phyloP scores from a whole-genome alignment of 1,140 invertebrate genomes.

The Cylas formicarius region DNA sequence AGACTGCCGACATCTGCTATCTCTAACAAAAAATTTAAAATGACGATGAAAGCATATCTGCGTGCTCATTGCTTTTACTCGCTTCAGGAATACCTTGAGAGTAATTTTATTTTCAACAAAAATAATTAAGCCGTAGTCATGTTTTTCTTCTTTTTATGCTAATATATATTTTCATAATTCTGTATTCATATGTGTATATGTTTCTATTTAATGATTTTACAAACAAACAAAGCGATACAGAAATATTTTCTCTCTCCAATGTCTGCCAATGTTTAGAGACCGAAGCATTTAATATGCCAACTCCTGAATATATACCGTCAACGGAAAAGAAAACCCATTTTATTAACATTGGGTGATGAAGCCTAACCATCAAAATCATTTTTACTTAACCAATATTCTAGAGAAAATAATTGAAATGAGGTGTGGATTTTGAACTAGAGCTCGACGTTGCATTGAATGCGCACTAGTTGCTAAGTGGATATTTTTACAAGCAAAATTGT shows the following conservation, averaged over 20 bases:
- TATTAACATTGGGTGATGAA: too few species aligned
- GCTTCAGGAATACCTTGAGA: too few species aligned
- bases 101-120: too few species aligned
- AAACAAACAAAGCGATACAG: slow-evolving; percentile 39
- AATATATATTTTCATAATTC: background rate
- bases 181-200: slow-evolving; percentile 24
- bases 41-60: too few species aligned
- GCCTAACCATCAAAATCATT: slow-evolving; percentile 36
- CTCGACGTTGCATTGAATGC: slow-evolving; percentile 31
- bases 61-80: too few species aligned
- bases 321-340: slow-evolving; percentile 13
- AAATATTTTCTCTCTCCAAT: slow-evolving; percentile 32
- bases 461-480: slow-evolving; percentile 33
- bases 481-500: slow-evolving; percentile 25
- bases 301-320: slow-evolving; percentile 1
- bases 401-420: slow-evolving; percentile 28
- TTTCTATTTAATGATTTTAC: slow-evolving; percentile 42
- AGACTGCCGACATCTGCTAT: too few species aligned
- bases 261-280: slow-evolving; percentile 11
- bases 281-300: slow-evolving; percentile 5
- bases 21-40: too few species aligned
- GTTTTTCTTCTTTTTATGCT: too few species aligned
- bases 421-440: slow-evolving; percentile 44
- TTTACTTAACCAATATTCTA: slow-evolving; percentile 36
- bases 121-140: too few species aligned